Evolutionary conservation across 2,888 invertebrate genomes (phyloP).

Genomic region (Bimastos eiseni): DNA sequence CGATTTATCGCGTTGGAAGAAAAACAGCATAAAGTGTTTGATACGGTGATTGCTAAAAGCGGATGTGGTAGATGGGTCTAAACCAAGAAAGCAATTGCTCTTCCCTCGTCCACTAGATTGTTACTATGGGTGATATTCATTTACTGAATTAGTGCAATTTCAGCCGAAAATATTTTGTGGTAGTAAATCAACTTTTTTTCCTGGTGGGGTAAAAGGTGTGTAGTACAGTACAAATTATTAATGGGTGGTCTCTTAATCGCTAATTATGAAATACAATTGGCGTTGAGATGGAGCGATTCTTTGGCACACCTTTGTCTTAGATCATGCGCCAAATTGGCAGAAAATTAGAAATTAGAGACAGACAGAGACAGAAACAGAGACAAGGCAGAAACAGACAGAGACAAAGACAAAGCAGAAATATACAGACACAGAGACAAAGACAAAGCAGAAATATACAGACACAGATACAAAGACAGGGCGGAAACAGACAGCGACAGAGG

Average conservation of each 20-base stretch:
- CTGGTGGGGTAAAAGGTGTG: background rate
- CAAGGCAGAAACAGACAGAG: background rate
- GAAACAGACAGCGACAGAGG: no score
- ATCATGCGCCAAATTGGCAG: background rate
- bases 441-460: no score
- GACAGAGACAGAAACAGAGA: background rate
- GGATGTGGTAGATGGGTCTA: background rate
- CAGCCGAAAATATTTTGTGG: background rate
- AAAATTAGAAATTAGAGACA: background rate
- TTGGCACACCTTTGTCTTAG: background rate
- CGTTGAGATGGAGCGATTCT: background rate
- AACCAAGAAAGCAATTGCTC: background rate
- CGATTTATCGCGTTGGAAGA: background rate
- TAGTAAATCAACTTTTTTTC: no score
- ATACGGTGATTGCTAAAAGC: background rate
- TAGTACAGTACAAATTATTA: background rate
- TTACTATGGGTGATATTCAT: background rate
- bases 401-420: no score
- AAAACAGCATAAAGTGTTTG: background rate
- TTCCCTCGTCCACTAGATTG: background rate
- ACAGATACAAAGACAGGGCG: no score
- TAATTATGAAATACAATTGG: no score
- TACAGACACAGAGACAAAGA: no score
- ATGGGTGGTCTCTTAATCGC: no score
- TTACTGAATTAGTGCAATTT: background rate